phyloP scores from a whole-genome alignment of 2,888 invertebrate genomes.

The Cephus pulcher region DNA sequence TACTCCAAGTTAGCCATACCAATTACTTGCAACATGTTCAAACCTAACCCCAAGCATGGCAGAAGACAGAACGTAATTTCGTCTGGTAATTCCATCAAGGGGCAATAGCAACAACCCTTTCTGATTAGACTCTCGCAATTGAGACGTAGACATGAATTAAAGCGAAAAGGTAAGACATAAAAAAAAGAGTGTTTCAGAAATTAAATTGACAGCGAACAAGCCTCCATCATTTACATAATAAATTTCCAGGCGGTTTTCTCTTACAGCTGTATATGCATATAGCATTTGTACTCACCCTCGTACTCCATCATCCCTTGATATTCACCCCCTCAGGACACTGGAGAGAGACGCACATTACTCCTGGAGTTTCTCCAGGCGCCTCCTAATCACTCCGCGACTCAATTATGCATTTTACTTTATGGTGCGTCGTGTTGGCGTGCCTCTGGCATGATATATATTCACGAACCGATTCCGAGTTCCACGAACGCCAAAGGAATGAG shows the following conservation, averaged over 20 bases:
- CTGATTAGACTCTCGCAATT: neutral
- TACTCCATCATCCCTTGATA: neutral
- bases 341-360: conserved; percentile 50
- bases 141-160: neutral
- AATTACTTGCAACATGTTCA: neutral
- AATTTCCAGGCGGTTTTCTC: neutral
- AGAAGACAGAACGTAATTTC: neutral
- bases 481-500: neutral
- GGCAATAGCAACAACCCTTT: neutral
- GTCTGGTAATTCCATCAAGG: neutral
- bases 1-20: neutral
- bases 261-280: neutral
- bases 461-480: neutral
- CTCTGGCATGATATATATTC: neutral
- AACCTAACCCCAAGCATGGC: neutral
- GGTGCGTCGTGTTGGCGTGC: conserved; percentile 13
- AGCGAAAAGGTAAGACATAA: neutral
- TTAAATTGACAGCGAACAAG: neutral
- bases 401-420: conserved; percentile 50
- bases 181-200: neutral
- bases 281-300: neutral
- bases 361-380: conserved; percentile 40
- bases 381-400: conserved; percentile 53
- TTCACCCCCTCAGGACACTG: neutral
- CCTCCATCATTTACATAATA: neutral